Base-by-base conservation (phyloP, 2,113 vertebrate genomes). In the Chaenocephalus aceratus region DNA sequence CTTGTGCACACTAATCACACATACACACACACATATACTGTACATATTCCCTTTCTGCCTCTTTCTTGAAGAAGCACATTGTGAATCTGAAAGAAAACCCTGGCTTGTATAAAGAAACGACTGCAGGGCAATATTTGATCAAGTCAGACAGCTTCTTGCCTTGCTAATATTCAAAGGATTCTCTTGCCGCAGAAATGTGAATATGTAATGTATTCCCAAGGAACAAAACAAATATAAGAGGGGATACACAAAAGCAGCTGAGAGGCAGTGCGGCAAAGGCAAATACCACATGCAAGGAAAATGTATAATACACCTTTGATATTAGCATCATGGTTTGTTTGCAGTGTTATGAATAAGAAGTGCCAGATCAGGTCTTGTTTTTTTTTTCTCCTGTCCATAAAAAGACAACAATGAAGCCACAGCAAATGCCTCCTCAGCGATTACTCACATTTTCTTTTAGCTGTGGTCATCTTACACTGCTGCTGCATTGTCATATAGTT, bases 111-210 rank as follows among this genome's bases (percentile, higher is more conserved):
- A 82, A 91, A 88, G 81, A 70, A 89, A 92, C 21, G 10, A 80
- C 91, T 87, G 86, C 72, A 80, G 86, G 86, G 85, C 91, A 86
- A 86, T 87, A 90, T 93, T 91, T 93, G 88, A 93, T 92, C 89
- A 88, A 89, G 85, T 93, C 87, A 86, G 94, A 90, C 88, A 82
- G 91, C 82, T 91, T 80, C 77, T 74, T 79, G 79, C 76, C 63
- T 79, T 18, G 56, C 78, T 91, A 89, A 91, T 91, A 88, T 92
- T 93, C 89, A 93, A 91, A 88, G 84, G 81, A 79, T 82, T 79
- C 77, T 86, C 54, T 74, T 84, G 84, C 77, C 14, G 80, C 77
- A 85, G 80, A 88, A 88, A 84, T 84, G 53, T 87, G 88, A 86
- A 90, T 91, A 86, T 73, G 80, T 88, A 92, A 94, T 90, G 86